Evolutionary conservation across 2,888 invertebrate genomes (phyloP).

Genomic region (Tetragonula carbonaria): DNA sequence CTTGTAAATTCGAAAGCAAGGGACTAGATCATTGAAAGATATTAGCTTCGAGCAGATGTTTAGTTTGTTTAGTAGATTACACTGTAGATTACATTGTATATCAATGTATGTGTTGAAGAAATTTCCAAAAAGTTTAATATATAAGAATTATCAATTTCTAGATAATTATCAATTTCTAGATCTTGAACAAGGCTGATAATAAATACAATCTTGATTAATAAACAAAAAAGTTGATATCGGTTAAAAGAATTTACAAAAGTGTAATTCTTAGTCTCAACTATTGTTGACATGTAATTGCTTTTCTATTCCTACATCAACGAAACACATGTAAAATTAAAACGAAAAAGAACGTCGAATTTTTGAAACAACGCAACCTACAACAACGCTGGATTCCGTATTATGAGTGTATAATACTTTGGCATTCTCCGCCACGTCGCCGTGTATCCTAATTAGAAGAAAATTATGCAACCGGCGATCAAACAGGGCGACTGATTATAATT

Average conservation of each 20-base stretch:
- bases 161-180: no score
- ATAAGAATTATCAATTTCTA: no score
- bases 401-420: background rate
- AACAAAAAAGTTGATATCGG: background rate
- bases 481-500: slow-evolving; percentile 16
- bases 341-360: background rate
- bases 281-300: no score
- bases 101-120: background rate
- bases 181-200: background rate
- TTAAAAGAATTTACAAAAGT: background rate
- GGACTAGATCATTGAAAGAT: background rate
- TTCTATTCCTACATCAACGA: background rate
- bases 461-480: slow-evolving; percentile 29
- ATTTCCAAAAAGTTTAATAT: background rate
- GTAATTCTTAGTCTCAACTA: background rate
- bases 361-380: background rate
- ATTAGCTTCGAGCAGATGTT: background rate
- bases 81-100: background rate
- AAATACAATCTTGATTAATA: background rate
- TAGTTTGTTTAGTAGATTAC: background rate
- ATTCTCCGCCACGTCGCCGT: background rate
- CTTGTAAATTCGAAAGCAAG: background rate
- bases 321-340: background rate
- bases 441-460: slow-evolving; percentile 29
- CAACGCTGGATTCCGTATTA: background rate